Base-by-base conservation (phyloP, 2,888 invertebrate species). In the Kryphioiulus occultus region DNA sequence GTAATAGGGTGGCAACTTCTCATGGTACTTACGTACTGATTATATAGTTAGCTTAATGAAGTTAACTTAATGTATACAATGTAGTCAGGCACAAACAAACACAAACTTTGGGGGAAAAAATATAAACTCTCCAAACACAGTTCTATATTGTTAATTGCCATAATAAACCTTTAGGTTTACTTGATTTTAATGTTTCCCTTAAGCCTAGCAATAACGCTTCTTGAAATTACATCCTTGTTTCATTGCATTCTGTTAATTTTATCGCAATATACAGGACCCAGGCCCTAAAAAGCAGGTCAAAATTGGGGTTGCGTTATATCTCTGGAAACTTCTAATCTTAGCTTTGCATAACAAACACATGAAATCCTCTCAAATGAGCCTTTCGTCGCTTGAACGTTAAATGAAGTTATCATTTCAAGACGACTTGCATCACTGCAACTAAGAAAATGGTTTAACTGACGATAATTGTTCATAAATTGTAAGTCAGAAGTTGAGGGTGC, bases 221-320 rank as follows among this genome's bases (percentile, higher is more conserved):
- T 35, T 35, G 35, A 35, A 68, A 68, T 19, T 22, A 68, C 59
- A 44, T 10, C 59, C 22, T 9, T 26, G 59, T 68, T 68, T 22
- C 10, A 68, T 68, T 68, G 19, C 53, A 53, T n/a, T 68, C 19
- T 68, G 59, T 68, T 68, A 68, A 68, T 68, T 68, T 68, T 68
- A 68, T 68, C 59, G 59, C 59, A 68, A 22, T 10, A 19, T 12
- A 9, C 59, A 68, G 59, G 12, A 22, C 59, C 59, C 59, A 7
- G 19, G 19, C 59, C 59, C 59, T 26, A 22, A 26, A n/a, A 68
- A 26, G 59, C 59, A 22, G n/a, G 22, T 68, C 53, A 68, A 68
- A 68, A 68, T 19, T 1, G 59, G 19, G 59, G 59, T 68, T 19
- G n/a, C 17, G 53, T n/a, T 68, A 68, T 22, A 10, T 68, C 59